These are phyloP conservation scores for Gastrophryne carolinensis DNA, from an alignment of 2,797 vertebrate species.

Conservation along the genomic window DNA sequence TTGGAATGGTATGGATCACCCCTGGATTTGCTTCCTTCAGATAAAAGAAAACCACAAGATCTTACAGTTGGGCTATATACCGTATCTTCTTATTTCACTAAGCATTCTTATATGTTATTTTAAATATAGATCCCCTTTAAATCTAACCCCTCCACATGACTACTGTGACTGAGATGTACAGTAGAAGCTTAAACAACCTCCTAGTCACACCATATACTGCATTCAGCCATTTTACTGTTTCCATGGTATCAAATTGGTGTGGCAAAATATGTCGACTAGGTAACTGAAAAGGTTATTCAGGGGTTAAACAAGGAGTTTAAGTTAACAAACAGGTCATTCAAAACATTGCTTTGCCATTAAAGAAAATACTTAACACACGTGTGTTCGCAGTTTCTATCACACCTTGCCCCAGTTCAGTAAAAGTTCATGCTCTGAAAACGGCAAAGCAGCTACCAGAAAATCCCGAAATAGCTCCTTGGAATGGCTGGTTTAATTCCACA, in stretches of 20 bases:
- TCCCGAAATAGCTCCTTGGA: slow-evolving; percentile 18
- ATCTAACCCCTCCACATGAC: too few species aligned
- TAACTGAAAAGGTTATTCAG: not conserved
- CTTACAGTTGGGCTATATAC: too few species aligned
- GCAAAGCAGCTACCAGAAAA: slow-evolving; percentile 8
- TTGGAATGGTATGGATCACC: too few species aligned
- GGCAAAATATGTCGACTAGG: not conserved
- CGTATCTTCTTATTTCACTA: too few species aligned
- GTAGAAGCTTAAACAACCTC: too few species aligned
- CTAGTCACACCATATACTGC: too few species aligned
- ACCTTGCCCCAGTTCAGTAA: slow-evolving; percentile 39
- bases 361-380: slow-evolving; percentile 27
- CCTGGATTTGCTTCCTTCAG: too few species aligned
- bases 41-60: too few species aligned
- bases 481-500: slow-evolving; percentile 16
- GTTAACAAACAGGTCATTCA: slow-evolving; percentile 43
- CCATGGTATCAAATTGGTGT: not conserved
- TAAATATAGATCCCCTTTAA: too few species aligned
- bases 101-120: too few species aligned
- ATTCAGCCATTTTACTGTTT: too few species aligned
- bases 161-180: too few species aligned
- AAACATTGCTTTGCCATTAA: slow-evolving; percentile 31
- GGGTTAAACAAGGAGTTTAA: slow-evolving; percentile 9
- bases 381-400: slow-evolving; percentile 32
- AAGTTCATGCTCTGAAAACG: slow-evolving; percentile 15